Evolutionary conservation across 2,888 invertebrate genomes (phyloP), one percentile per base, ranked within the genome.

Genomic region (Aporophyla nigra): DNA sequence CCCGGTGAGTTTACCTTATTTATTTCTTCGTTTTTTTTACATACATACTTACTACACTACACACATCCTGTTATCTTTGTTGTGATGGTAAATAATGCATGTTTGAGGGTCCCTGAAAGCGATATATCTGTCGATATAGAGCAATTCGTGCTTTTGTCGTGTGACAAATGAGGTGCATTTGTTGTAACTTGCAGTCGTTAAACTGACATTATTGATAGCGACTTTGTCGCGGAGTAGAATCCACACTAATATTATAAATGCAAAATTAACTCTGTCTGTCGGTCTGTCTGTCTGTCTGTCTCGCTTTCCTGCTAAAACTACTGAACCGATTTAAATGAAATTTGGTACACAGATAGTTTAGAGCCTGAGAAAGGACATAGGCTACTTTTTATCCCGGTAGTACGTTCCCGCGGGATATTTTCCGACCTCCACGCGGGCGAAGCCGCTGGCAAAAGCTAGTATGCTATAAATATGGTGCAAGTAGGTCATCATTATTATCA

Each of bases 1-100:
- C 95, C 54, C 91, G 95, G 95, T 95, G 85, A 94, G 94, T 91
- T 76, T 27, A 33, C 16, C 43, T 82, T 79, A 46, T 59, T 59
- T 59, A 59, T 21, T 33, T 33, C 33, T 33, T 59, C 2, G 5
- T 10, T n/a, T n/a, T n/a, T n/a, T n/a, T n/a, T n/a, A 21, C 33
- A 19, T 33, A 9, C 16, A 51, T 59, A 59, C 33, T 51, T 19
- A 19, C 6, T 51, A 59, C 5, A 59, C 10, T 19, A 12, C 54
- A 5, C 1, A 27, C 16, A 9, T 9, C 27, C 19, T 33, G 58
- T 19, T 33, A 21, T 46, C 16, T 69, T 66, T 71, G 68, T 66
- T 19, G 33, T 59, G 19, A 7, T 67, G 9, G 24, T 71, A n/a
- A 82, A 78, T 74, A 63, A 82, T 82, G 43, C 68, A 82, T 61